A percentile compares a stretch with the other conserved stretches of the same genome.
Conservation (phyloP, 2,797 vertebrate species). For the Gallinago solitaria region DNA sequence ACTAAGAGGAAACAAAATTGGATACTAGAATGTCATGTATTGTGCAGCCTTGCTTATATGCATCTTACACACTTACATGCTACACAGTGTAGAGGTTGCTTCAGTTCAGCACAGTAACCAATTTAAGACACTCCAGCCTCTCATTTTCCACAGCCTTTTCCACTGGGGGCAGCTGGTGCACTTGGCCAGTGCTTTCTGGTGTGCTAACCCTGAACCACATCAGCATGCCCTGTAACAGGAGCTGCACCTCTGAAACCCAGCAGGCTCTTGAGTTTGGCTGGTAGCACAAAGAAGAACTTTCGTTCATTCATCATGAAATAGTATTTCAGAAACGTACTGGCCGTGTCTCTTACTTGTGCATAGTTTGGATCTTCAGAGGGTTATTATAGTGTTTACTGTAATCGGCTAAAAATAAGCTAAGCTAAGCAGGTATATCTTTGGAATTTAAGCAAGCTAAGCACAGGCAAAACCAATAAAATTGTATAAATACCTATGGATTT, state of each 20-base stretch:
- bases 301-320: background rate
- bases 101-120: background rate
- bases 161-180: accelerated
- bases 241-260: background rate
- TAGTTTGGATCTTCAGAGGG: background rate
- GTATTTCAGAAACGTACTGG: background rate
- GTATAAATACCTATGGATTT: background rate
- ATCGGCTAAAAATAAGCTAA: background rate
- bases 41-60: background rate
- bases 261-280: background rate
- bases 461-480: background rate
- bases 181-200: background rate
- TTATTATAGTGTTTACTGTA: background rate
- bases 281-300: background rate
- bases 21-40: background rate
- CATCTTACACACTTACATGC: background rate
- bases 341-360: background rate
- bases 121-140: background rate
- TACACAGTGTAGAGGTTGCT: background rate
- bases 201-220: background rate
- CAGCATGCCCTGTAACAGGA: accelerated
- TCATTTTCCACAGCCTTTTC: background rate
- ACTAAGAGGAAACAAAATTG: background rate
- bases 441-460: background rate
- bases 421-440: background rate